Evolutionary conservation across 1,140 invertebrate genomes (phyloP).

Genomic region (Sitophilus oryzae): DNA sequence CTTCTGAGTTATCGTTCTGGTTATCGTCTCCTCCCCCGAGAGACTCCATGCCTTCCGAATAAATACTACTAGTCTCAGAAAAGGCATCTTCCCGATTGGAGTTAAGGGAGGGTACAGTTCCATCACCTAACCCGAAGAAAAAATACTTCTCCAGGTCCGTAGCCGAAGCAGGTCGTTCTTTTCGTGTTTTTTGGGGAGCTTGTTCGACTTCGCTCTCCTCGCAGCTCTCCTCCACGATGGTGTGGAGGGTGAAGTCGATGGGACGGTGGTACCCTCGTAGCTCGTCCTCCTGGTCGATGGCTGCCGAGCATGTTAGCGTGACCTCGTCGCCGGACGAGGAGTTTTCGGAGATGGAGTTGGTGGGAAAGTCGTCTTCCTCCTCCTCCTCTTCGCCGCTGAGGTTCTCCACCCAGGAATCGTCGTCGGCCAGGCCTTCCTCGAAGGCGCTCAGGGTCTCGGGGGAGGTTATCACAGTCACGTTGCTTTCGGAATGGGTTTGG

Average conservation of each 20-base stretch:
- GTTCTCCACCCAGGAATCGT: slow-evolving; percentile 83
- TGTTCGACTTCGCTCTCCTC: slow-evolving; percentile 80
- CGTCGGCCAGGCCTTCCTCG: slow-evolving; percentile 77
- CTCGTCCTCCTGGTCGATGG: slow-evolving; percentile 69
- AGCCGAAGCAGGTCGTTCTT: slow-evolving; percentile 59
- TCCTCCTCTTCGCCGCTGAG: slow-evolving; percentile 59
- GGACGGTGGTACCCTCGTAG: slow-evolving; percentile 71
- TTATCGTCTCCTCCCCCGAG: slow-evolving; percentile 50
- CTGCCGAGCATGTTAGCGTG: slow-evolving; percentile 47
- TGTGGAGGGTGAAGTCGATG: slow-evolving; percentile 86
- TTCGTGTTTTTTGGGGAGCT: slow-evolving; percentile 48
- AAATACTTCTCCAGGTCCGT: slow-evolving; percentile 89
- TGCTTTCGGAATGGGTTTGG: slow-evolving; percentile 36
- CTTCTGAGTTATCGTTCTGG: slow-evolving; percentile 53
- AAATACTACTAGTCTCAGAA: slow-evolving; percentile 83
- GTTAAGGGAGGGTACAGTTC: slow-evolving; percentile 49
- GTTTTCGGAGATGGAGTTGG: slow-evolving; percentile 50
- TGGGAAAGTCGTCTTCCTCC: slow-evolving; percentile 58
- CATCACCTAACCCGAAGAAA: slow-evolving; percentile 75
- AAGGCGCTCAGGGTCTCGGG: slow-evolving; percentile 60
- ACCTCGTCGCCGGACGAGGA: slow-evolving; percentile 55
- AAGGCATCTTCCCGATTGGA: slow-evolving; percentile 59
- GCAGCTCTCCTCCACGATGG: slow-evolving; percentile 89
- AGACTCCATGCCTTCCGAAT: slow-evolving; percentile 74
- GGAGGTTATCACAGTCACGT: slow-evolving; percentile 58